Evolutionary conservation across 2,888 invertebrate species (phyloP).

Genomic region (Cabera pusaria): DNA sequence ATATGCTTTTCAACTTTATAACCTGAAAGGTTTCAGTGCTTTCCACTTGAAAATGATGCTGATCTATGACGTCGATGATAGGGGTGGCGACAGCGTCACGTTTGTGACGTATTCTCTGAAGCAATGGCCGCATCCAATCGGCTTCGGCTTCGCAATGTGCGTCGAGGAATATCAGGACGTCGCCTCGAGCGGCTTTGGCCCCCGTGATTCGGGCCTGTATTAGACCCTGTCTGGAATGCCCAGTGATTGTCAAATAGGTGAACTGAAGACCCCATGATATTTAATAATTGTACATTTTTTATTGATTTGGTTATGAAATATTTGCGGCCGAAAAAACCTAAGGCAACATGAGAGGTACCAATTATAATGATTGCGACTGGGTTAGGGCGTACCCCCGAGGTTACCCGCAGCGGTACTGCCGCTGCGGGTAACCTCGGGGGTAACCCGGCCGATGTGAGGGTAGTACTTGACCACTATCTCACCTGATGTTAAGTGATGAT

Average conservation of each 20-base stretch:
- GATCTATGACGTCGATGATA: constrained; percentile 95
- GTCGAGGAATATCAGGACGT: constrained; percentile 94
- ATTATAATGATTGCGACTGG: too few species aligned
- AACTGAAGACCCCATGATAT: too few species aligned
- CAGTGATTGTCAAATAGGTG: constrained; percentile 4
- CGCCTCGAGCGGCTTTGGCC: constrained; percentile 91
- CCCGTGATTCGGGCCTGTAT: constrained; percentile 94
- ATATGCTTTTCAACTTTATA: constrained; percentile 1
- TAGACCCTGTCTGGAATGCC: constrained; percentile 87
- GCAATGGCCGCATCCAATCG: constrained; percentile 94
- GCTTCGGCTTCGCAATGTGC: constrained; percentile 93
- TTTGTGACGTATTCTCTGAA: constrained; percentile 86
- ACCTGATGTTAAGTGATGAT: too few species aligned
- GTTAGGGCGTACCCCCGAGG: too few species aligned
- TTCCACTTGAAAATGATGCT: constrained; percentile 85
- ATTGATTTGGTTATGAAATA: too few species aligned
- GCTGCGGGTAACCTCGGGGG: too few species aligned
- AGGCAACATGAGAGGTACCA: too few species aligned
- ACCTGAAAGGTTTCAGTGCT: constrained; percentile 64
- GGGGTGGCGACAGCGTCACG: constrained; percentile 93
- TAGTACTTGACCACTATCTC: too few species aligned
- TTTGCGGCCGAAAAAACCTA: too few species aligned
- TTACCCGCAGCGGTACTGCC: too few species aligned
- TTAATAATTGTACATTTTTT: too few species aligned
- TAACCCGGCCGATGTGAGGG: too few species aligned